Base-by-base conservation (phyloP, 2,888 invertebrate species). In the Dione vanillae region DNA sequence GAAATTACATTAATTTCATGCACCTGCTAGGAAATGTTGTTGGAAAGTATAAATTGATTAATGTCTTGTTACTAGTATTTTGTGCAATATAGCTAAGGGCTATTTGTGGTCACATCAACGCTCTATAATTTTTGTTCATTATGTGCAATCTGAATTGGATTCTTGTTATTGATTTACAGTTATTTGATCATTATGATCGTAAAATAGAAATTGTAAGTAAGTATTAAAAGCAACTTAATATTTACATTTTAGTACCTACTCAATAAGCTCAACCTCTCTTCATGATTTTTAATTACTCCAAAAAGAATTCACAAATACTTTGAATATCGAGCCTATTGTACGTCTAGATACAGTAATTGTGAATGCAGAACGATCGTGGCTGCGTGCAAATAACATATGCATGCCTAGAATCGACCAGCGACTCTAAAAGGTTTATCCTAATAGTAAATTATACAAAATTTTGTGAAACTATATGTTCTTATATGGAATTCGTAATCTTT, bases 21-120 rank as follows among this genome's bases (percentile, higher is more conserved):
- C 69, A 65, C 59, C 65, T 67, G 67, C 59, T 61, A 62, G 72
- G 70, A 67, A 73, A 73, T 71, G 59, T 70, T 52, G 73, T 69
- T 71, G 37, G 66, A 71, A 65, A 69, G 65, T 47, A 65, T 59
- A 70, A 49, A 64, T 64, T 70, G 67, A 71, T 62, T 75, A 74
- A 52, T 65, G 66, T 70, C 74, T 70, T 70, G 70, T 70, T 70
- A n/a, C n/a, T n/a, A n/a, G n/a, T n/a, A 70, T 73, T 72, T 67
- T 66, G 70, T 66, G 64, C 54, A 59, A 45, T n/a, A 70, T 64
- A 69, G 64, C 68, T 71, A 71, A 72, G 56, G 72, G 66, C 66
- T 45, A 74, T 71, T 71, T 74, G 73, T 69, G 73, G 74, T 74
- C 72, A 68, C 67, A 51, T 70, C 71, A 62, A 56, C 59, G 61